Conservation (phyloP, 1,140 invertebrate genomes). For the Periplaneta americana region DNA sequence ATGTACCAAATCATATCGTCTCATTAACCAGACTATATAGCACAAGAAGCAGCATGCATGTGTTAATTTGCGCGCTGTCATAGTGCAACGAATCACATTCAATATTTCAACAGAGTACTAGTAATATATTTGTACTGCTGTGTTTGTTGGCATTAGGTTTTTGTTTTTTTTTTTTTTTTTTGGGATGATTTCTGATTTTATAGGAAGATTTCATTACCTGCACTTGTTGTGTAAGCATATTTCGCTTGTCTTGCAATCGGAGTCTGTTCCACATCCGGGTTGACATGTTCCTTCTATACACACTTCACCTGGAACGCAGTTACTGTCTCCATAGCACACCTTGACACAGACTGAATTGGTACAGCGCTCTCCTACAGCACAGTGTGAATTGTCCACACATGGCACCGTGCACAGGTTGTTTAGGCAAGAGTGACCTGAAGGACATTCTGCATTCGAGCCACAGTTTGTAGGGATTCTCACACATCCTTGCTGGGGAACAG, state of each 20-base stretch:
- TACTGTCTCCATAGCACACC: slow-evolving; percentile 82
- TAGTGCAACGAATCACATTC: no score
- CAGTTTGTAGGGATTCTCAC: slow-evolving; percentile 66
- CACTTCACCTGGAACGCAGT: slow-evolving; percentile 82
- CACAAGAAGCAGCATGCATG: no score
- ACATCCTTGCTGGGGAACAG: slow-evolving; percentile 84
- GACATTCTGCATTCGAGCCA: slow-evolving; percentile 56
- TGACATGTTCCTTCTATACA: slow-evolving; percentile 79
- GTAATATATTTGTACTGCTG: no score
- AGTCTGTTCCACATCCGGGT: slow-evolving; percentile 72
- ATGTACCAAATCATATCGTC: no score
- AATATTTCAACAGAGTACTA: no score
- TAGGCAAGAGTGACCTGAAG: slow-evolving; percentile 65
- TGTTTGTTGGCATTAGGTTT: no score
- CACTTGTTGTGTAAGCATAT: slow-evolving; percentile 77
- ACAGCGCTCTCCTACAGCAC: slow-evolving; percentile 79
- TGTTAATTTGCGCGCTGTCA: no score
- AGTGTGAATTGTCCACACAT: slow-evolving; percentile 61
- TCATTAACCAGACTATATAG: no score
- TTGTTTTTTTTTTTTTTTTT: no score
- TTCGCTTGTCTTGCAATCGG: slow-evolving; percentile 73
- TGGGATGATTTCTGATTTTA: no score
- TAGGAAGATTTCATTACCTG: no score
- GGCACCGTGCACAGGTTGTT: slow-evolving; percentile 66
- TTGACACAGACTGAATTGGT: slow-evolving; percentile 71